A percentile compares a stretch with the other conserved stretches of the same genome.
Evolutionary conservation across 2,888 invertebrate species (phyloP).

Genomic region (Danaus chrysippus): DNA sequence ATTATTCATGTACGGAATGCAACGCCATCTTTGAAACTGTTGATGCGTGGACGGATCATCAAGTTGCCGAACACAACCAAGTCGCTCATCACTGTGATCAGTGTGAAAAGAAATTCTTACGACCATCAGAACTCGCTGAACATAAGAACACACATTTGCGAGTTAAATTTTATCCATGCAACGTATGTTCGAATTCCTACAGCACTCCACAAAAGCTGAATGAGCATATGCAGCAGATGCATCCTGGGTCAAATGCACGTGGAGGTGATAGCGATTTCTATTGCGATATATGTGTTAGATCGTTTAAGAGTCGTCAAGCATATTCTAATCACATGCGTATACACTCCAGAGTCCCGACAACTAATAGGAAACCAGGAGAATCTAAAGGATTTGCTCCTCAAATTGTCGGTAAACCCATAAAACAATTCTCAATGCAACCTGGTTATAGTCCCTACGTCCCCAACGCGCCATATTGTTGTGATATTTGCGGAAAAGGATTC

Average conservation of each 20-base stretch:
- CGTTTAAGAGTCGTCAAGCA: slow-evolving; percentile 78
- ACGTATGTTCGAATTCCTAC: slow-evolving; percentile 78
- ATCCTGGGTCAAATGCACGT: slow-evolving; percentile 57
- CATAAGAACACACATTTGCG: slow-evolving; percentile 83
- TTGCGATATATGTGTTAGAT: slow-evolving; percentile 80
- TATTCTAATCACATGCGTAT: slow-evolving; percentile 78
- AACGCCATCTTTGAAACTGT: slow-evolving; percentile 78
- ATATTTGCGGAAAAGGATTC: slow-evolving; percentile 81
- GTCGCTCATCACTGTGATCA: slow-evolving; percentile 79
- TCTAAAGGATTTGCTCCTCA: slow-evolving; percentile 63
- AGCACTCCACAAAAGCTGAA: slow-evolving; percentile 81
- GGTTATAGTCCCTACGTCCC: slow-evolving; percentile 63
- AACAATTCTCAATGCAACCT: slow-evolving; percentile 58
- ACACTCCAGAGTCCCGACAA: slow-evolving; percentile 73
- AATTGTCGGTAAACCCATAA: slow-evolving; percentile 68
- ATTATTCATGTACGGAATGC: slow-evolving; percentile 81
- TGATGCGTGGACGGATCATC: slow-evolving; percentile 79
- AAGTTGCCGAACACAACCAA: slow-evolving; percentile 76
- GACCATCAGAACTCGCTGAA: slow-evolving; percentile 80
- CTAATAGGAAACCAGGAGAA: slow-evolving; percentile 67
- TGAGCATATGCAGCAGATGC: slow-evolving; percentile 75
- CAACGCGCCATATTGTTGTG: slow-evolving; percentile 78
- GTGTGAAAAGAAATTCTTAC: slow-evolving; percentile 81
- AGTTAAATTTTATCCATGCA: slow-evolving; percentile 82
- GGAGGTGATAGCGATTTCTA: slow-evolving; percentile 62